phyloP scores from a whole-genome alignment of 2,113 vertebrate species.

The Argyrosomus japonicus region DNA sequence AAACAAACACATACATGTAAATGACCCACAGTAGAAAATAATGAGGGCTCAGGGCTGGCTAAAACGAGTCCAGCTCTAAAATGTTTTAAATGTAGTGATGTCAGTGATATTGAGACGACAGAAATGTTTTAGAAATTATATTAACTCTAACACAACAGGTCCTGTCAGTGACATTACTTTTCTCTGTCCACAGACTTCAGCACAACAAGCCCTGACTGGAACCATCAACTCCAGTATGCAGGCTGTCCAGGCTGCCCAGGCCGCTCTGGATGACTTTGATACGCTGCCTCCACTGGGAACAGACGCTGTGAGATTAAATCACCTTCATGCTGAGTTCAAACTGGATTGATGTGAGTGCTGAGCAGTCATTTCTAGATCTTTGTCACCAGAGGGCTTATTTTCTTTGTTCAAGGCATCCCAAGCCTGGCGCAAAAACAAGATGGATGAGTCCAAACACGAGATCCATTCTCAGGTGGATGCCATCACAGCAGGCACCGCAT shows the following conservation, averaged over 20 bases:
- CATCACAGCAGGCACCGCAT: slow-evolving; percentile 97
- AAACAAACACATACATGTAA: too few relatives aligned
- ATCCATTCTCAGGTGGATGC: slow-evolving; percentile 99
- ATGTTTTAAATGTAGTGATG: background rate
- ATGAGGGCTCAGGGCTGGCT: too few relatives aligned
- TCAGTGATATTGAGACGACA: background rate
- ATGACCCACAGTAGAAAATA: too few relatives aligned
- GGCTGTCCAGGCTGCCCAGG: slow-evolving; percentile 95
- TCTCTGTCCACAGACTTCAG: slow-evolving; percentile 88
- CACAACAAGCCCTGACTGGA: slow-evolving; percentile 95
- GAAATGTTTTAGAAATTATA: background rate
- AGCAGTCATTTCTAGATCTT: background rate
- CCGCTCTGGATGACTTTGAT: slow-evolving; percentile 92
- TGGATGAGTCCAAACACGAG: slow-evolving; percentile 99
- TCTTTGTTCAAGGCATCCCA: slow-evolving; percentile 89
- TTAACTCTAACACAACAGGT: background rate
- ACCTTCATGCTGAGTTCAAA: background rate
- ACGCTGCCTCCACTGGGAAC: slow-evolving; percentile 93
- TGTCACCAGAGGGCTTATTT: background rate
- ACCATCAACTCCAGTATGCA: slow-evolving; percentile 99
- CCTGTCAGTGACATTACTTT: background rate
- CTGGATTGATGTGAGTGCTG: background rate
- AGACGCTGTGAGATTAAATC: slow-evolving; percentile 89
- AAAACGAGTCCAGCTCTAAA: too few relatives aligned
- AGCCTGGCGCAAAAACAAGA: slow-evolving; percentile 98